Evolutionary conservation across 2,888 invertebrate genomes (phyloP), one percentile per base, ranked within the genome.

Genomic region (Napeogenes inachia): DNA sequence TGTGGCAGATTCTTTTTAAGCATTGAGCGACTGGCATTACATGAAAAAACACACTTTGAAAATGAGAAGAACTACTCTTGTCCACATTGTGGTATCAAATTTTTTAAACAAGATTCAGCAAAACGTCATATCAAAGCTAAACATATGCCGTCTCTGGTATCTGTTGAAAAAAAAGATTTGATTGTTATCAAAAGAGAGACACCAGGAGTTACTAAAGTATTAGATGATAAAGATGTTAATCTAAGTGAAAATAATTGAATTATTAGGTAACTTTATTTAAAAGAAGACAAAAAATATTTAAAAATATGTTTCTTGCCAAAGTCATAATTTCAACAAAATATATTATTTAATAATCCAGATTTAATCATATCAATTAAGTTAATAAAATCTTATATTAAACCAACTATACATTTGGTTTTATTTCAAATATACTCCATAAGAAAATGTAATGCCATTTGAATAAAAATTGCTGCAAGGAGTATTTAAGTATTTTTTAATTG

Each of bases 1-100:
- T 89, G 89, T 64, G 88, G 89, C 0, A 77, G 70, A 60, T 87
- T 89, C 66, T 72, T 79, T 33, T 75, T 79, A 2, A 77, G 70
- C 58, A 63, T 70, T 2, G 76, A 80, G 46, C 82, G 80, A 60
- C 69, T 86, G 13, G 61, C 64, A 0, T 33, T 73, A 21, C 89
- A 89, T 66, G 77, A 80, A 62, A 79, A 73, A 54, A 71, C 76
- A 30, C 89, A 89, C 69, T 75, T 72, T 30, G 75, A 50, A 50
- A 6, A 70, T 13, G 82, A 84, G 4, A 82, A 79, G 61, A 81
- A 81, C 57, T 73, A 71, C 61, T 62, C 69, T 3, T 88, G 88
- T 65, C 71, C 77, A 0, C 69, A 81, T 46, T 89, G 88, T 68
- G 76, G 81, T 0, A 73, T 71, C 56, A 76, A 67, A 21, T 89